Evolutionary conservation across 2,888 invertebrate species (phyloP), one percentile per base, ranked within the genome.

Genomic region (Xestia rhomboidea): DNA sequence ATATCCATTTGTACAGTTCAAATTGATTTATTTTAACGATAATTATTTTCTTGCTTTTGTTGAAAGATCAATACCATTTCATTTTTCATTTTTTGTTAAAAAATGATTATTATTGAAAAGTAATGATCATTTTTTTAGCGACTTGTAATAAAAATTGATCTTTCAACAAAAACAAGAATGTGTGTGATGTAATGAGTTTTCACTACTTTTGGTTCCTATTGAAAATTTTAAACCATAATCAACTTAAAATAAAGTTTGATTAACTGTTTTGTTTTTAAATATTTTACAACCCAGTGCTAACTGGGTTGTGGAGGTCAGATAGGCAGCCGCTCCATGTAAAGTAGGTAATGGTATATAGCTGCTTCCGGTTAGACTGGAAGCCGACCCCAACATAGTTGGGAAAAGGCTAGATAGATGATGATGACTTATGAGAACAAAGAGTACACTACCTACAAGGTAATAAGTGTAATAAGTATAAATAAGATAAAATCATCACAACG

Each of bases 11-110:
- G 7, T 51, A 11, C 2, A 44, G 18, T 34, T n/a, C 7, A 49
- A 46, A n/a, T 67, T 62, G 24, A 38, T 18, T 49, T 13, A 62
- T 62, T n/a, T 18, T 78, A 62, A 18, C 30, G 21, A 77, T 41
- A 0, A 5, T 15, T n/a, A 0, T 24, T 13, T 27, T 27, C 27
- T 15, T 69, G 10, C 41, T 18, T 57, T 57, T 60, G 5, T 60
- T 30, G 30, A 63, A 63, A 38, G 38, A 11, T 38, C 7, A n/a
- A n/a, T 63, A 7, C 15, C 7, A 27, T 15, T n/a, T n/a, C n/a
- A n/a, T n/a, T n/a, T n/a, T n/a, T n/a, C n/a, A n/a, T n/a, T n/a
- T n/a, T n/a, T 57, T 2, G 15, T 11, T 51, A 51, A 51, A 24
- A 49, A 24, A 51, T 1, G 3, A 51, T 51, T 24, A 51, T 51